Percentiles rank a stretch among this genome's conserved stretches.
phyloP scores from a whole-genome alignment of 30 jellyfish, hydroid and myxozoan genomes.

The Aurelia aurita region DNA sequence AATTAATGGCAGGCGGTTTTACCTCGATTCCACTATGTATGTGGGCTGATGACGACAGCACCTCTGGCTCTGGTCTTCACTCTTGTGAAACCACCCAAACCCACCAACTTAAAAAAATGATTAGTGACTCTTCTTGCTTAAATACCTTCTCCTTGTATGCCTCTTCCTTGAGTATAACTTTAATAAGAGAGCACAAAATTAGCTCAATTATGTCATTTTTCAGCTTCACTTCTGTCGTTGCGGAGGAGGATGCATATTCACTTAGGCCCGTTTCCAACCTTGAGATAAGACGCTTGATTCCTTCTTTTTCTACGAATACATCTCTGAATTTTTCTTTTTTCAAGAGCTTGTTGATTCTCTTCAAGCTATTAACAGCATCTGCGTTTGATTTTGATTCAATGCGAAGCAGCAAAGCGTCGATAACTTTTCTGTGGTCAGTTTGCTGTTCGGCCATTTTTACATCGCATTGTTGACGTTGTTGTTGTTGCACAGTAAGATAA shows the following conservation, averaged over 20 bases:
- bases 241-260: background rate
- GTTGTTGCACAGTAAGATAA: no score
- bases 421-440: no score
- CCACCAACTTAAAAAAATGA: no score
- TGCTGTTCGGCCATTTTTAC: no score
- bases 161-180: background rate
- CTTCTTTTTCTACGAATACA: background rate
- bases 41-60: no score
- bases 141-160: slow-evolving; percentile 12
- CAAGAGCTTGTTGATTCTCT: background rate
- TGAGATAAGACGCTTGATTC: slow-evolving; percentile 15
- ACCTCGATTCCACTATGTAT: no score
- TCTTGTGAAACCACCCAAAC: no score
- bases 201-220: background rate
- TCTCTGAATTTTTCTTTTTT: background rate
- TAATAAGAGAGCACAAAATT: slow-evolving; percentile 5
- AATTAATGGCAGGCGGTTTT: no score
- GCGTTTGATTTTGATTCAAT: background rate
- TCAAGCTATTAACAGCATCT: background rate
- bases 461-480: no score
- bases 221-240: slow-evolving; percentile 2
- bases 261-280: background rate
- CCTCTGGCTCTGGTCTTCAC: no score
- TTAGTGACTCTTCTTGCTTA: background rate
- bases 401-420: background rate